phyloP scores from a whole-genome alignment of 2,113 vertebrate species.

The Prionailurus viverrinus region DNA sequence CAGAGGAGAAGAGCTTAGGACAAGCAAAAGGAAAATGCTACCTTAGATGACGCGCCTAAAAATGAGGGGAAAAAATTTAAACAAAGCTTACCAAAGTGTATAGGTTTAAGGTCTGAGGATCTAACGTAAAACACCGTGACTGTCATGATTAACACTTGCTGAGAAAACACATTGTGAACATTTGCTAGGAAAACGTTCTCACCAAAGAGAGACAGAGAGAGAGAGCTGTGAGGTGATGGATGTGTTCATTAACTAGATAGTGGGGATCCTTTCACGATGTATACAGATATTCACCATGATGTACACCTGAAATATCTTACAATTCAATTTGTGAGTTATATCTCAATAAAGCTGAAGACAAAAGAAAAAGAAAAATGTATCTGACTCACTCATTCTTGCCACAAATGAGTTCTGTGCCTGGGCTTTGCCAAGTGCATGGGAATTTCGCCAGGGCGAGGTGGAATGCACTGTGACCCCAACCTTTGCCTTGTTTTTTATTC shows the following conservation, averaged over 20 bases:
- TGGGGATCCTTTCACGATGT: neutral
- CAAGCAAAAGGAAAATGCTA: neutral
- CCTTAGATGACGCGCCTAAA: neutral
- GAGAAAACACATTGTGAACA: neutral
- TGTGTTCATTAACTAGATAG: neutral
- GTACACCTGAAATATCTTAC: neutral
- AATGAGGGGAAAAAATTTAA: neutral
- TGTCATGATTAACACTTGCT: neutral
- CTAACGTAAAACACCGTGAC: neutral
- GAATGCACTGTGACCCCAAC: neutral
- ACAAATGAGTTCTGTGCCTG: neutral
- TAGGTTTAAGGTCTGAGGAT: neutral
- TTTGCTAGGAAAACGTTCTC: neutral
- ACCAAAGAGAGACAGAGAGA: neutral
- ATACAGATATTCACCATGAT: neutral
- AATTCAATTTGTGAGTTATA: neutral
- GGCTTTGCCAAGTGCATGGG: neutral
- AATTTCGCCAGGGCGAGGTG: neutral
- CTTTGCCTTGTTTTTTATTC: neutral
- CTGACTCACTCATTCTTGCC: neutral
- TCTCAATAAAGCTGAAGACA: neutral
- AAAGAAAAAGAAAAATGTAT: neutral
- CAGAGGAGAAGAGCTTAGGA: neutral
- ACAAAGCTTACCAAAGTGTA: neutral
- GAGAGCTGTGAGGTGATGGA: neutral